These are phyloP conservation scores for Lycopodina hypogea DNA, from an alignment of 37 sponge, comb jelly and placozoan genomes.

Conservation along the genomic window DNA sequence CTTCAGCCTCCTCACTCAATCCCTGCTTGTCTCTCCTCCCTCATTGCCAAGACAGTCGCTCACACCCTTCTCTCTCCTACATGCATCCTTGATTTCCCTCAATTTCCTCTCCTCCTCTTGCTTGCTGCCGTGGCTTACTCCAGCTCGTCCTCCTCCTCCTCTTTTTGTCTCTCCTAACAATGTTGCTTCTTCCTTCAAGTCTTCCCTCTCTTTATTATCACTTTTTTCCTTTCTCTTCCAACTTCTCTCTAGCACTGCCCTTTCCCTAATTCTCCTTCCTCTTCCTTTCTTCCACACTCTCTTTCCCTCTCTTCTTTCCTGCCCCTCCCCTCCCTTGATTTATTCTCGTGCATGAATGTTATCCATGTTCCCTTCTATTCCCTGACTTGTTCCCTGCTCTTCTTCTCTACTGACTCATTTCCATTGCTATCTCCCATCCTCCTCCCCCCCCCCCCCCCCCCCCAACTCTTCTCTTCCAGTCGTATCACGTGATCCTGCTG, in stretches of 20 bases:
- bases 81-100: too few relatives aligned
- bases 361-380: background rate
- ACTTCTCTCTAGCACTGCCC: background rate
- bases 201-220: background rate
- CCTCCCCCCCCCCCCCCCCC: background rate
- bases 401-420: background rate
- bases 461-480: slow-evolving; percentile 16
- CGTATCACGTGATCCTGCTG: slow-evolving; percentile 57
- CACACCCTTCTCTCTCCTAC: too few relatives aligned
- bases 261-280: background rate
- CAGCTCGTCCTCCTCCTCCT: too few relatives aligned
- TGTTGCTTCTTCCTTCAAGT: background rate
- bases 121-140: too few relatives aligned
- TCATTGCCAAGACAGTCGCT: too few relatives aligned
- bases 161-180: too few relatives aligned
- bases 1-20: background rate
- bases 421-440: background rate
- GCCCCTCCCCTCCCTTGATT: background rate
- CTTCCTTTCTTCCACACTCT: background rate
- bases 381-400: background rate
- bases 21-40: background rate
- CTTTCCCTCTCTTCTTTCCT: background rate
- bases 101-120: too few relatives aligned
- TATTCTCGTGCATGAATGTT: background rate
- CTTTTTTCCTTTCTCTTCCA: background rate